Evolutionary conservation across 2,113 vertebrate genomes (phyloP).

Genomic region (Hyperoodon ampullatus): DNA sequence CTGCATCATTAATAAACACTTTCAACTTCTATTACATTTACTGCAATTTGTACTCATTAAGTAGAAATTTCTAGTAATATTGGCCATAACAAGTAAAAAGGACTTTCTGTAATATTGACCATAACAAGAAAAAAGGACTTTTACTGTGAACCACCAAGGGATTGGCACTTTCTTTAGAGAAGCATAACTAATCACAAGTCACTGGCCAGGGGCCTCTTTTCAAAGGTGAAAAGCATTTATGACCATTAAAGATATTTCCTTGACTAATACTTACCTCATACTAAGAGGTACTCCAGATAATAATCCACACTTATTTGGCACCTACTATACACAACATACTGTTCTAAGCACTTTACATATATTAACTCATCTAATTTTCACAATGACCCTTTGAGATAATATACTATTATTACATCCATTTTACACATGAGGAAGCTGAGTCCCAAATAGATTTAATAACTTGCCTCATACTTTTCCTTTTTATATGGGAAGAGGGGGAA

Average conservation of each 20-base stretch:
- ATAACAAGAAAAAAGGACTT: not conserved
- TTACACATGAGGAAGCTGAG: not conserved
- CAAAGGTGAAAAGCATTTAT: not conserved
- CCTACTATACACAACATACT: not conserved
- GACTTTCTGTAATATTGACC: not conserved
- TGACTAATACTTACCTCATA: not conserved
- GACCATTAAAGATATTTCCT: not conserved
- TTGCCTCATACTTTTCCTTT: not conserved
- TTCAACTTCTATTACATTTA: not conserved
- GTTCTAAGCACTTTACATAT: not conserved
- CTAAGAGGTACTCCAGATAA: not conserved
- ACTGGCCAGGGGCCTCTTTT: not conserved
- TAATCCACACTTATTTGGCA: not conserved
- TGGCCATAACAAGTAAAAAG: not conserved
- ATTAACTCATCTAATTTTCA: slow-evolving; percentile 13
- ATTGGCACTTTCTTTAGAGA: not conserved
- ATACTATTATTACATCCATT: not conserved
- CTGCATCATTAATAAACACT: not conserved
- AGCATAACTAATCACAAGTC: not conserved
- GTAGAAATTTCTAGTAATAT: not conserved
- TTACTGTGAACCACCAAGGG: not conserved
- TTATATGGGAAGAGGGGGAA: not conserved
- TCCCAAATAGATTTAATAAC: not conserved
- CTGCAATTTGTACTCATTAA: not conserved
- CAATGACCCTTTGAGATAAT: not conserved